Conservation (phyloP, 1,140 invertebrate genomes). For the Cyclina sinensis region DNA sequence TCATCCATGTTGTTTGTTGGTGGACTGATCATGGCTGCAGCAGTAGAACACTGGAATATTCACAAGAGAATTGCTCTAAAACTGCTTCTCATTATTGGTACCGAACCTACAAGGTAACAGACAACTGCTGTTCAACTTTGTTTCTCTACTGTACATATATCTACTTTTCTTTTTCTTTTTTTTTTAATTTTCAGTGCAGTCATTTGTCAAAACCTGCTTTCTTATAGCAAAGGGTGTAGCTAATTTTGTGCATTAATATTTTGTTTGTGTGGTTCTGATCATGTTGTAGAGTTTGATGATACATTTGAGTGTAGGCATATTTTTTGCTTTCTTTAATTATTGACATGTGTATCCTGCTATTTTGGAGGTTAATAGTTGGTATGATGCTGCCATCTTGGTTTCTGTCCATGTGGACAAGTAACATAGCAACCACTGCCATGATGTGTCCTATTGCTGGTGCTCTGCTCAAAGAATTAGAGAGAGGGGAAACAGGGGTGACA, state of each 20-base stretch:
- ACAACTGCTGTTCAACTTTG: too few relatives aligned
- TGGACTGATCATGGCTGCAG: constrained; percentile 93
- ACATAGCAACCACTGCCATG: constrained; percentile 86
- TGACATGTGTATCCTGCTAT: neutral
- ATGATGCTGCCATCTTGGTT: constrained; percentile 86
- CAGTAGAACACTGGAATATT: constrained; percentile 94
- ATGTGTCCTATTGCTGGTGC: constrained; percentile 85
- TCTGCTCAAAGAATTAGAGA: constrained; percentile 69
- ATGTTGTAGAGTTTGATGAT: too few relatives aligned
- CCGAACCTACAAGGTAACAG: constrained; percentile 68
- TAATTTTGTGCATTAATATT: too few relatives aligned
- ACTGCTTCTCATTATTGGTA: constrained; percentile 88
- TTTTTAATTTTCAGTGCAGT: too few relatives aligned
- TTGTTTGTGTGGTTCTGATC: too few relatives aligned
- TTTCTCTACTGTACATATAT: too few relatives aligned
- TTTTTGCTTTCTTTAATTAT: too few relatives aligned
- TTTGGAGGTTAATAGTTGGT: constrained; percentile 79
- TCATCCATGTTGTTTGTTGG: constrained; percentile 94
- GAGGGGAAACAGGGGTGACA: constrained; percentile 26
- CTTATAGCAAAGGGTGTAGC: too few relatives aligned
- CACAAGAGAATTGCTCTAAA: constrained; percentile 94
- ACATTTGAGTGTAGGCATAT: too few relatives aligned
- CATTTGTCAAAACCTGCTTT: too few relatives aligned
- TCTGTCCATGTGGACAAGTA: constrained; percentile 87
- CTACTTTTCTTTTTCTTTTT: too few relatives aligned